These are phyloP conservation scores for Silurus aristotelis DNA, from an alignment of 2,797 vertebrate species.

Conservation along the genomic window DNA sequence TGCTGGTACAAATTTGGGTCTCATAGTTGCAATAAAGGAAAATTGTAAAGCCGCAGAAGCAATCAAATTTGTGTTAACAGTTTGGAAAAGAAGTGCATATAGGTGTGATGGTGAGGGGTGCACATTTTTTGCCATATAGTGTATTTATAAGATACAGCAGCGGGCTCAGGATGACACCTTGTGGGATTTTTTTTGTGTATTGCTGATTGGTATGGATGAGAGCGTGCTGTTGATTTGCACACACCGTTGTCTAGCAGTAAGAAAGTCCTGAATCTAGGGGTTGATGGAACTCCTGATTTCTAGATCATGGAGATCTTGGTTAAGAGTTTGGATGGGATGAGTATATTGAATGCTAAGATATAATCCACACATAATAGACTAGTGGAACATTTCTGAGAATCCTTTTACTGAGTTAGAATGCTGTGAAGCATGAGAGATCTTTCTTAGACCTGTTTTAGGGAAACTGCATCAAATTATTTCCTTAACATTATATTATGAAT, in stretches of 20 bases:
- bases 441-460: not conserved
- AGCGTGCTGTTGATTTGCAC: slow-evolving; percentile 11
- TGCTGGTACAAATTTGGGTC: not conserved
- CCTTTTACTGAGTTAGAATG: not conserved
- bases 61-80: not conserved
- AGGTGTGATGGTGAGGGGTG: not conserved
- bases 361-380: slow-evolving; percentile 18
- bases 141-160: not conserved
- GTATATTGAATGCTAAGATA: not conserved
- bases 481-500: too few species aligned
- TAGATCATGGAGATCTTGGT: not conserved
- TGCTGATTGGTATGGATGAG: not conserved
- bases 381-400: not conserved
- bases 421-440: not conserved
- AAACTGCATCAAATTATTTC: not conserved
- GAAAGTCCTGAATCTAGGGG: not conserved
- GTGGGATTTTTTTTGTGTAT: not conserved
- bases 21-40: not conserved
- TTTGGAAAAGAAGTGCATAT: not conserved
- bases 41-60: not conserved
- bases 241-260: not conserved
- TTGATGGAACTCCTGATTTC: slow-evolving; percentile 2
- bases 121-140: not conserved
- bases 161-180: not conserved
- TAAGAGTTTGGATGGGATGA: slow-evolving; percentile 11